Base-by-base conservation (phyloP, 1,140 invertebrate genomes). In the Megalopta genalis region DNA sequence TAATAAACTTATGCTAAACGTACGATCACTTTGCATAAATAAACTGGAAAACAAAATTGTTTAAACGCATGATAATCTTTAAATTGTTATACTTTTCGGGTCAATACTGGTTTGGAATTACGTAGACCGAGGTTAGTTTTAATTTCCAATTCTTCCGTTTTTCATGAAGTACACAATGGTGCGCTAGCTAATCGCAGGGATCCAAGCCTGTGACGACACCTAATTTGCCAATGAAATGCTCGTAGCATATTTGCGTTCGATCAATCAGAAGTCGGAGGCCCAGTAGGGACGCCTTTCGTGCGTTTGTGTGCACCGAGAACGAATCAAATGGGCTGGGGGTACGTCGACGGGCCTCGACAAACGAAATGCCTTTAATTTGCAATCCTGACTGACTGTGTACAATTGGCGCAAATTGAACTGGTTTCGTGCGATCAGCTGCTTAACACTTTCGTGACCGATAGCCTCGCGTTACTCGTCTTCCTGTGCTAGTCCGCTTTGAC, bases 391-490 rank as follows among this genome's bases (percentile, higher is more conserved):
- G 52, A n/a, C 54, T 57, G 54, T 57, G 54, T 57, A 57, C 54
- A 57, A 57, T 57, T n/a, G 54, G n/a, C 54, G 54, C 54, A 57
- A 57, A 57, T 57, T 57, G 54, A 57, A 21, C 54, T n/a, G 54
- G n/a, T 8, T 57, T n/a, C 54, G 54, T 57, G 54, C 54, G 54
- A 57, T 57, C 54, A 57, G n/a, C 21, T 57, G 54, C 54, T 57
- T 57, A 57, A 57, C 54, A 57, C 54, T 57, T 57, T 57, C 54
- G 54, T 57, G 54, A 57, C 54, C 54, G 54, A 57, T 57, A 57
- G n/a, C 54, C 54, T 6, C n/a, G 21, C 6, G 54, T 57, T n/a
- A 0, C 54, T 4, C 7, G 54, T 57, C 54, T 57, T 57, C 54
- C 6, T 57, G 21, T 1, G 54, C 14, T 4, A 18, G 49, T 12